phyloP scores from a whole-genome alignment of 1,140 invertebrate species.

The Nixonia krombeini region DNA sequence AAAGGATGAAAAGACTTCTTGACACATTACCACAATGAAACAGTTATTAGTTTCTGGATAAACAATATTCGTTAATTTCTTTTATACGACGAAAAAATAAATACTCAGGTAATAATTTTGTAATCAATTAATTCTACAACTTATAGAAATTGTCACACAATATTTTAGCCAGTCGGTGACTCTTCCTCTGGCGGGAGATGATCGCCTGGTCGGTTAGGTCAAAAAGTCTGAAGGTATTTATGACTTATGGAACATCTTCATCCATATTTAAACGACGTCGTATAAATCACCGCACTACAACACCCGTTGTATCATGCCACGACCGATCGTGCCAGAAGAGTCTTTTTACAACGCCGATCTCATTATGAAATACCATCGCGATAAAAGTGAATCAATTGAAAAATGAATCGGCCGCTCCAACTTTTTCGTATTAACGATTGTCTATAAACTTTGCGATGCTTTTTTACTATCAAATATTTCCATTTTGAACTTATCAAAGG shows the following conservation, averaged over 20 bases:
- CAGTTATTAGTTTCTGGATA: too few relatives aligned
- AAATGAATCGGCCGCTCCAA: slow-evolving; percentile 5
- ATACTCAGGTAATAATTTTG: too few relatives aligned
- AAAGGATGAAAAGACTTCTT: too few relatives aligned
- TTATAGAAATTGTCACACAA: too few relatives aligned
- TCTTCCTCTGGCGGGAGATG: too few relatives aligned
- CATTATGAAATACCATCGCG: slow-evolving; percentile 9
- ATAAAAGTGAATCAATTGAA: slow-evolving; percentile 22
- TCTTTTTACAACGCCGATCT: slow-evolving; percentile 35
- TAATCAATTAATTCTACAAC: too few relatives aligned
- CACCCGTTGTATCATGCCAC: slow-evolving; percentile 34
- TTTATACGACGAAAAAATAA: too few relatives aligned
- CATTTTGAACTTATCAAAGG: too few relatives aligned
- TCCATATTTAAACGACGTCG: slow-evolving; percentile 57
- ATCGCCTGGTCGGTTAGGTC: slow-evolving; percentile 6
- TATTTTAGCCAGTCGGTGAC: too few relatives aligned
- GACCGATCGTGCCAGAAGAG: slow-evolving; percentile 19
- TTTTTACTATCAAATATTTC: too few relatives aligned
- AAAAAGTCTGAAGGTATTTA: slow-evolving; percentile 50
- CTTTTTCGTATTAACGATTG: slow-evolving; percentile 9
- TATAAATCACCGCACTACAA: slow-evolving; percentile 56
- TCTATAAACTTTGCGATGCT: neutral
- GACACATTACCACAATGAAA: too few relatives aligned
- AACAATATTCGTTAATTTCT: too few relatives aligned
- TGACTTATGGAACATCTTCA: slow-evolving; percentile 59